Evolutionary conservation across 2,888 invertebrate species (phyloP), one percentile per base, ranked within the genome.

Genomic region (Tiphia femorata): DNA sequence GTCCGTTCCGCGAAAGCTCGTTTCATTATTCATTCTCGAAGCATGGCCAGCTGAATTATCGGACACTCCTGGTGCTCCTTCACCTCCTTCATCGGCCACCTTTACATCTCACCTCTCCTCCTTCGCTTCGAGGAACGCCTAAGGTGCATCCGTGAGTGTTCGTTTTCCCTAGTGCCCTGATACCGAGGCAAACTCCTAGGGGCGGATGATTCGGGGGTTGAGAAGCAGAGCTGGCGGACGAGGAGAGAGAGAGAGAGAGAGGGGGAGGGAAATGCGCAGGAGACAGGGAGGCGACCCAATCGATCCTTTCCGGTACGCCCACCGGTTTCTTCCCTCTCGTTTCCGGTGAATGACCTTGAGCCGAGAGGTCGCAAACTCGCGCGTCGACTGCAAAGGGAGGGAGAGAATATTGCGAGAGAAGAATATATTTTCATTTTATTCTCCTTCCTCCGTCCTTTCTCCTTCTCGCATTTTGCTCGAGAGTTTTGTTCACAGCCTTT

Each of bases 221-320:
- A n/a, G n/a, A n/a, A n/a, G n/a, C n/a, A n/a, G n/a, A n/a, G n/a
- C 56, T 50, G 62, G 58, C 58, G 37, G 48, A 63, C 49, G 62
- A 52, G 55, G 53, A 35, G 43, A 56, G 41, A 52, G 57, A 51
- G 49, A 53, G 33, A 33, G 33, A 14, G 33, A 33, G 33, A 33
- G 33, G 33, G 33, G n/a, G n/a, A n/a, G n/a, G n/a, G n/a, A n/a
- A n/a, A 63, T 59, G 62, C 62, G 58, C 62, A 63, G 56, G 43
- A 63, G 59, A 59, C 57, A 64, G 53, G 53, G 61, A 62, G n/a
- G 61, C 53, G 47, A n/a, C n/a, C 46, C 58, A 58, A 64, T 64
- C 61, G 58, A 62, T 64, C 56, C 61, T 64, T 48, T 53, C 53
- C 53, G 64, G 48, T 61, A 64, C 64, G 64, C 61, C 64, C 61